Percentiles rank a stretch among this genome's conserved stretches.
Conservation (phyloP, 2,888 invertebrate species). For the Brachypterus glaber region DNA sequence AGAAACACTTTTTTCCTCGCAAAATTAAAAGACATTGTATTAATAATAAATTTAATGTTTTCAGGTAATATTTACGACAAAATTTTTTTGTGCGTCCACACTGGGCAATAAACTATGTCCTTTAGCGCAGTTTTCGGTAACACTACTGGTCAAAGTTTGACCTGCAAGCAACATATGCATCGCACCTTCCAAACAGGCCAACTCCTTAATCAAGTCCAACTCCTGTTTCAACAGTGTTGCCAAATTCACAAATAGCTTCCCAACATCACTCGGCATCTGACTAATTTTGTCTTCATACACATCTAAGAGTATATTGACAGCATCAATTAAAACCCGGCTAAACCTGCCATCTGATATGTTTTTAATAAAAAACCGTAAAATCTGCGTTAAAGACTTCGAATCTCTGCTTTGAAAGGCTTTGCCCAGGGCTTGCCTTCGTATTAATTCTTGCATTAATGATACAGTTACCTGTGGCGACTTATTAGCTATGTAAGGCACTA, state of each 20-base stretch:
- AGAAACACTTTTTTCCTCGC: too few species aligned
- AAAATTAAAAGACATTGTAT: too few species aligned
- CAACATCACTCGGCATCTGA: constrained; percentile 51
- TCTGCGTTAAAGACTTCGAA: constrained; percentile 51
- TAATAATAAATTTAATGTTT: too few species aligned
- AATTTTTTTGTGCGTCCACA: constrained; percentile 46
- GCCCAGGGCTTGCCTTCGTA: constrained; percentile 68
- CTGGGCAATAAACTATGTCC: constrained; percentile 31
- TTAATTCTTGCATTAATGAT: constrained; percentile 75
- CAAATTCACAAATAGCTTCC: constrained; percentile 52
- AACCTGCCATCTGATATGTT: constrained; percentile 63
- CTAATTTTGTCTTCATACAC: constrained; percentile 59
- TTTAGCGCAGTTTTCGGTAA: constrained; percentile 29
- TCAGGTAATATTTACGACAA: constrained; percentile 48
- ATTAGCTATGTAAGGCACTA: constrained; percentile 49
- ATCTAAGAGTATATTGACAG: constrained; percentile 65
- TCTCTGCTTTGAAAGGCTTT: constrained; percentile 66
- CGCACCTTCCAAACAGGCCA: constrained; percentile 60
- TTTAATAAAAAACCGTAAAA: constrained; percentile 68
- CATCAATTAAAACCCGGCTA: constrained; percentile 63
- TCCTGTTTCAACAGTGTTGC: constrained; percentile 56
- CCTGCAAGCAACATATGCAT: constrained; percentile 56
- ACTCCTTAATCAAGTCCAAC: constrained; percentile 52
- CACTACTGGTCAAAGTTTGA: constrained; percentile 37
- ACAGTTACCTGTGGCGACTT: constrained; percentile 69